These are phyloP conservation scores for Calypte anna DNA, from an alignment of 2,113 vertebrate species.

Conservation along the genomic window DNA sequence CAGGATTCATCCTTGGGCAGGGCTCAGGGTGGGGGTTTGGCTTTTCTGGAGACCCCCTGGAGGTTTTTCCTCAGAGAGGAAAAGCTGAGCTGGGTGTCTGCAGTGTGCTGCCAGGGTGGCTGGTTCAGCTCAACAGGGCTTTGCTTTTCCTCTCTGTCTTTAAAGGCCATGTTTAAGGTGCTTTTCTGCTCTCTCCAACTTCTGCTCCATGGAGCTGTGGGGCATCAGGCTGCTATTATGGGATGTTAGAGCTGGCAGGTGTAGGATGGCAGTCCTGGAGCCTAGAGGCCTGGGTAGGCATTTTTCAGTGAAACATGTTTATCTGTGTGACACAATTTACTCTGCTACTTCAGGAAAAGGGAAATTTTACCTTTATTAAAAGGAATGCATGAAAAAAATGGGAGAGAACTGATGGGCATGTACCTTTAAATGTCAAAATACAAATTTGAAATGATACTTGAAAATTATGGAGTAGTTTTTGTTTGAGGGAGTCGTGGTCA, in stretches of 20 bases:
- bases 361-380: background rate
- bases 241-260: background rate
- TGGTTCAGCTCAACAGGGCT: background rate
- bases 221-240: background rate
- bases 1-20: fast-evolving
- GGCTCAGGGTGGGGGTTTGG: fast-evolving
- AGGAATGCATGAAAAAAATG: background rate
- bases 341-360: background rate
- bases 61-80: no score
- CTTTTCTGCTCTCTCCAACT: background rate
- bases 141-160: background rate
- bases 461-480: background rate
- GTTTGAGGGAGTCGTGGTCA: no score
- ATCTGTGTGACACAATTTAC: background rate
- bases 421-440: no score
- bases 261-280: background rate
- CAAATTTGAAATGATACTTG: fast-evolving
- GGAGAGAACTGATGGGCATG: no score
- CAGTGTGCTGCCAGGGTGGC: fast-evolving
- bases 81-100: background rate
- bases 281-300: background rate
- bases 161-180: fast-evolving
- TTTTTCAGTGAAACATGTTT: background rate
- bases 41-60: background rate
- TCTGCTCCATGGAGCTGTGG: fast-evolving